Evolutionary conservation across 2,888 invertebrate species (phyloP).

Genomic region (Ctena decussata): DNA sequence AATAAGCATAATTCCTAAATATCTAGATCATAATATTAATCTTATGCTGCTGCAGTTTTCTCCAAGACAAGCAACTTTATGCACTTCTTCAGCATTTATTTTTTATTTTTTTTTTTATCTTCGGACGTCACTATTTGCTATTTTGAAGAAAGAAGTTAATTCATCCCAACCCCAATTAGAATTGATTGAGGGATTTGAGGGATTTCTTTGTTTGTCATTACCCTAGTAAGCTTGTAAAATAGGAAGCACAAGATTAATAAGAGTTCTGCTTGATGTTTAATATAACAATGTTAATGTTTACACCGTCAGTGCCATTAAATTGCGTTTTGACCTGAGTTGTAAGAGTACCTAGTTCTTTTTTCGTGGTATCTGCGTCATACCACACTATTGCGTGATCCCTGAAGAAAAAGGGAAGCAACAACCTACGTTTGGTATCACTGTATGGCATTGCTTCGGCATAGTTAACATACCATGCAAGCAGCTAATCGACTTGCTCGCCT

Average conservation of each 20-base stretch:
- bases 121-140: too few species aligned
- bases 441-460: not conserved
- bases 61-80: too few species aligned
- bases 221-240: slow-evolving; percentile 16
- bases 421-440: not conserved
- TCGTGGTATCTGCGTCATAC: not conserved
- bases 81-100: too few species aligned
- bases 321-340: not conserved
- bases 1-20: too few species aligned
- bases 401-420: slow-evolving; percentile 5
- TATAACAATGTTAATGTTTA: not conserved
- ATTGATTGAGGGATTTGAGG: too few species aligned
- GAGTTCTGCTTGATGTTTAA: not conserved
- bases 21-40: too few species aligned
- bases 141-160: too few species aligned
- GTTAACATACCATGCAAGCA: not conserved
- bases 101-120: too few species aligned
- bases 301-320: slow-evolving; percentile 20
- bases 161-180: too few species aligned
- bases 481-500: not conserved
- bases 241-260: not conserved
- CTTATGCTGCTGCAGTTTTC: too few species aligned
- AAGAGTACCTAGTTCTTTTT: not conserved
- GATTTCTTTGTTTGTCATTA: too few species aligned
- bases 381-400: slow-evolving; percentile 20